Evolutionary conservation across 1,140 invertebrate species (phyloP).

Genomic region (Calephelis nemesis): DNA sequence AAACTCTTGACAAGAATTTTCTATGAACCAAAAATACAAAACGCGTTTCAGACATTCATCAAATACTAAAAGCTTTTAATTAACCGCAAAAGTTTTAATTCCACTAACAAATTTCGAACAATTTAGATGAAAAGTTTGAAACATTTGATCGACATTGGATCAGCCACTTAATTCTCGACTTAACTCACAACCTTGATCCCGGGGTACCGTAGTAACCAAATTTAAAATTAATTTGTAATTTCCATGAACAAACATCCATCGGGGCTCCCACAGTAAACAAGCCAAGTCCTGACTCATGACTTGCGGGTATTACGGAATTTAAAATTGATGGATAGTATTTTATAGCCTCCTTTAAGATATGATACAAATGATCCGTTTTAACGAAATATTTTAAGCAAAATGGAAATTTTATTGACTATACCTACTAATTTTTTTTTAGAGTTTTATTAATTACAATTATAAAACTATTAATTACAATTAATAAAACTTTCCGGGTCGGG

Average conservation of each 20-base stretch:
- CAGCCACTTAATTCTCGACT: slow-evolving; percentile 12
- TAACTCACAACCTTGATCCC: neutral
- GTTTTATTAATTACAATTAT: too few relatives aligned
- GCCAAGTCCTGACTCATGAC: neutral
- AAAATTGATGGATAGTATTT: neutral
- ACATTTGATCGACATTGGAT: slow-evolving; percentile 6
- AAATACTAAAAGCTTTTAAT: slow-evolving; percentile 5
- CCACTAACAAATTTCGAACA: slow-evolving; percentile 16
- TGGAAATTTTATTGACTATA: too few relatives aligned
- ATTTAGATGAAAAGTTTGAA: slow-evolving; percentile 2
- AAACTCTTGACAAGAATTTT: neutral
- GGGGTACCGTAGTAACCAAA: slow-evolving; percentile 7
- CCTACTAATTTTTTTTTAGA: too few relatives aligned
- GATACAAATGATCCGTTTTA: too few relatives aligned
- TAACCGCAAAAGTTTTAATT: slow-evolving; percentile 1
- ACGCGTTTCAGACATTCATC: neutral
- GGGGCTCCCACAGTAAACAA: slow-evolving; percentile 2
- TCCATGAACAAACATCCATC: slow-evolving; percentile 3
- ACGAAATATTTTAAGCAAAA: too few relatives aligned
- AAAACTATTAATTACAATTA: too few relatives aligned
- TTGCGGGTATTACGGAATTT: slow-evolving; percentile 1
- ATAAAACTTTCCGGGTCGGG: too few relatives aligned
- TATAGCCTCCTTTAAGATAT: too few relatives aligned
- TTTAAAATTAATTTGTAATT: slow-evolving; percentile 18
- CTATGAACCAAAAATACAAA: neutral